A percentile compares a stretch with the other conserved stretches of the same genome.
phyloP scores from a whole-genome alignment of 2,797 vertebrate genomes.

The Sebastolobus altivelis region DNA sequence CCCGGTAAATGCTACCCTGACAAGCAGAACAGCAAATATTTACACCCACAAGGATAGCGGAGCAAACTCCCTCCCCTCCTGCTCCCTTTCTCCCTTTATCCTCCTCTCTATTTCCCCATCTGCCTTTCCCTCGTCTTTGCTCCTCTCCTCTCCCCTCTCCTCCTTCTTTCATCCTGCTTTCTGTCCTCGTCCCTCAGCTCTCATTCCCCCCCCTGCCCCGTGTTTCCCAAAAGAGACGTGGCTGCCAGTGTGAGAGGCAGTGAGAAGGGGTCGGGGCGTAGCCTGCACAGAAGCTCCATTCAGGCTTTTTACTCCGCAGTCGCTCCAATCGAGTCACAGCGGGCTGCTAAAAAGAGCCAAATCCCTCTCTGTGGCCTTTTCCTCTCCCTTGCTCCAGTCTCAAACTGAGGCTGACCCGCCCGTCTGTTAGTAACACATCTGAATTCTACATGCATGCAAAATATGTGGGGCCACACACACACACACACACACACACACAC shows the following conservation, averaged over 20 bases:
- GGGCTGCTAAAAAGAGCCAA: constrained; percentile 74
- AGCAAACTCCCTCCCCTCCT: constrained; percentile 37
- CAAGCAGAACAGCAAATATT: constrained; percentile 90
- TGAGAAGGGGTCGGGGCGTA: constrained; percentile 53
- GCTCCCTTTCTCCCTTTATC: constrained; percentile 26
- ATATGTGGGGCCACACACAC: constrained; percentile 26
- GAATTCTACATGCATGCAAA: constrained; percentile 50
- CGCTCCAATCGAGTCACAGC: constrained; percentile 74
- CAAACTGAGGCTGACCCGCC: constrained; percentile 53
- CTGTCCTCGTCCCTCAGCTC: constrained; percentile 23
- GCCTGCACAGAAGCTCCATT: constrained; percentile 83
- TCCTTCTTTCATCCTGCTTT: constrained; percentile 33
- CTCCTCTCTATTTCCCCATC: constrained; percentile 33
- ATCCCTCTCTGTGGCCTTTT: constrained; percentile 49
- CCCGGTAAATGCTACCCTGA: constrained; percentile 81
- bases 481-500: too few species aligned
- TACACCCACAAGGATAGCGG: constrained; percentile 78
- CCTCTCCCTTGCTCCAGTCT: constrained; percentile 38
- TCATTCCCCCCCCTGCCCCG: constrained; percentile 1
- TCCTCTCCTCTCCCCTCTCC: constrained; percentile 20
- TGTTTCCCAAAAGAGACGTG: constrained; percentile 57
- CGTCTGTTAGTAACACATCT: constrained; percentile 59
- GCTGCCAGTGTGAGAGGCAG: constrained; percentile 53
- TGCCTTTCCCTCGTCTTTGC: constrained; percentile 16
- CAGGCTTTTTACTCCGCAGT: constrained; percentile 71